Conservation (phyloP, 2,797 vertebrate species). For the Apogon hyalosoma region DNA sequence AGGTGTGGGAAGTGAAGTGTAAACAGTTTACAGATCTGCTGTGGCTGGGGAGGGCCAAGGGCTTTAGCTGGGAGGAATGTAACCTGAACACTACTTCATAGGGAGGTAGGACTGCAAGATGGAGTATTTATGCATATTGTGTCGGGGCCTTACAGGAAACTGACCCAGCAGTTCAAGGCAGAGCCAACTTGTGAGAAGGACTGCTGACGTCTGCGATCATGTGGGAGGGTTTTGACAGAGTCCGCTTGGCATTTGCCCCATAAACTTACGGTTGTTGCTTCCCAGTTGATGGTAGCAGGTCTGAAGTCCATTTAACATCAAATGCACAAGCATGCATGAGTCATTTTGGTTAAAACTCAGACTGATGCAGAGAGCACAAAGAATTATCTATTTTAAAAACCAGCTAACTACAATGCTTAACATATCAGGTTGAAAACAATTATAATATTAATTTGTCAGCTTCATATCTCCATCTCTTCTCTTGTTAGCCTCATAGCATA, state of each 20-base stretch:
- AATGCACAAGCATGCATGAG: neutral
- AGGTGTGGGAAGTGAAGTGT: slow-evolving; percentile 79
- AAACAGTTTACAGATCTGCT: slow-evolving; percentile 82
- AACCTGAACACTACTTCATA: slow-evolving; percentile 76
- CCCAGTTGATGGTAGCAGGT: slow-evolving; percentile 15
- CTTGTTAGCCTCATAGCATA: no score
- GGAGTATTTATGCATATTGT: slow-evolving; percentile 69
- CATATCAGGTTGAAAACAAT: neutral
- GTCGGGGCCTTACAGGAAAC: slow-evolving; percentile 69
- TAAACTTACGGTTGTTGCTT: slow-evolving; percentile 19
- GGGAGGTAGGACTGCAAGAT: slow-evolving; percentile 55
- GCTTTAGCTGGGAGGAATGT: slow-evolving; percentile 72
- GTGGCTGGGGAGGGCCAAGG: slow-evolving; percentile 65
- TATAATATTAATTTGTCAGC: neutral
- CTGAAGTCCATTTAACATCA: slow-evolving; percentile 11
- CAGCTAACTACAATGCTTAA: neutral
- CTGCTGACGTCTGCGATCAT: slow-evolving; percentile 56
- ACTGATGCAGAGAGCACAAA: neutral
- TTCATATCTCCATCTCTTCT: neutral
- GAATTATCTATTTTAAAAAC: neutral
- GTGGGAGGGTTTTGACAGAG: slow-evolving; percentile 40
- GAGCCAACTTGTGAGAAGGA: slow-evolving; percentile 44
- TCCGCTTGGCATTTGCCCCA: slow-evolving; percentile 42
- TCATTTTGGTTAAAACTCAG: neutral
- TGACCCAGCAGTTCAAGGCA: slow-evolving; percentile 61